Conservation (phyloP, 2,888 invertebrate species). For the Eledona agricola region DNA sequence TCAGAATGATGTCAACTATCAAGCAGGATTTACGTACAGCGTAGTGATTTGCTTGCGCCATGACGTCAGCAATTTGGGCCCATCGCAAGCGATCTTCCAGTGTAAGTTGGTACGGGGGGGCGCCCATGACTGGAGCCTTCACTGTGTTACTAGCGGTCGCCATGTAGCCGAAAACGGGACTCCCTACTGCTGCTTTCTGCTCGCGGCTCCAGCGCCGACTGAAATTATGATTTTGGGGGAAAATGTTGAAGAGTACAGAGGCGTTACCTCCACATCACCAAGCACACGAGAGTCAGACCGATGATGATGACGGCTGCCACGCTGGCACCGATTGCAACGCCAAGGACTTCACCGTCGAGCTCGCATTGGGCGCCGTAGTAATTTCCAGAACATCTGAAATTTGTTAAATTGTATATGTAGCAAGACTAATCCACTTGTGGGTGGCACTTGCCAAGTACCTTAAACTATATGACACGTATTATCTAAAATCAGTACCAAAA, state of each 20-base stretch:
- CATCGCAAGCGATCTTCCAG: constrained; percentile 84
- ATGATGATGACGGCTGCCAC: constrained; percentile 90
- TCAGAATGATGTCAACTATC: constrained; percentile 11
- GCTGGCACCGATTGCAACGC: constrained; percentile 90
- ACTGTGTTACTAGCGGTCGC: constrained; percentile 74
- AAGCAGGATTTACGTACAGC: constrained; percentile 68
- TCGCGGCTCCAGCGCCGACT: constrained; percentile 91
- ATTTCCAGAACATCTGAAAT: constrained; percentile 78
- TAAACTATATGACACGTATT: too few relatives aligned
- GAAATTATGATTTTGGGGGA: constrained; percentile 44
- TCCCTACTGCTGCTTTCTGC: constrained; percentile 81
- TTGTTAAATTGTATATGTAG: too few relatives aligned
- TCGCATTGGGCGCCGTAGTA: constrained; percentile 91
- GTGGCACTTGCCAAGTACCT: too few relatives aligned
- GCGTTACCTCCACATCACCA: constrained; percentile 88
- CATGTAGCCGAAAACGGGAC: constrained; percentile 89
- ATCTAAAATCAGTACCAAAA: too few relatives aligned
- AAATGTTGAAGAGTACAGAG: constrained; percentile 5
- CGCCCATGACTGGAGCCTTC: constrained; percentile 77
- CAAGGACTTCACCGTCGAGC: constrained; percentile 90
- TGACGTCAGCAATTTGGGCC: constrained; percentile 90
- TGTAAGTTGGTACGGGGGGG: constrained; percentile 80
- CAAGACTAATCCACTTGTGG: too few relatives aligned
- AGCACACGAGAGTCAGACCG: constrained; percentile 82
- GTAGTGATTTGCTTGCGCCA: constrained; percentile 86